Percentiles rank a stretch among this genome's conserved stretches.
These are phyloP conservation scores for Discoglossus pictus DNA, from an alignment of 2,797 vertebrate species.

Conservation along the genomic window DNA sequence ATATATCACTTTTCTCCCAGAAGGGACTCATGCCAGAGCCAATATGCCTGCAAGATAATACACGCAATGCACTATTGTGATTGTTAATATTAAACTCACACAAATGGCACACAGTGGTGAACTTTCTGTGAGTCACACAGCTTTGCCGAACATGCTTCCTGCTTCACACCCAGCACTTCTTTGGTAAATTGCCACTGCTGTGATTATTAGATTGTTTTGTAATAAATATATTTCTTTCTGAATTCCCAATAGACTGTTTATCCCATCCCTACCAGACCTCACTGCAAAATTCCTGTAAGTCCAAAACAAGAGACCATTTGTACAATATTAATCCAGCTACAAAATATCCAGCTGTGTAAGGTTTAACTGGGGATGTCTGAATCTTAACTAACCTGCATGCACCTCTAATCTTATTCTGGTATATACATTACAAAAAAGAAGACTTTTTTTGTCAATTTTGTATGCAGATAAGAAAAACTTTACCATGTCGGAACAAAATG, in stretches of 20 bases:
- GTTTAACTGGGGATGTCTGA: not conserved
- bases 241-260: slow-evolving; percentile 81
- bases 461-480: not conserved
- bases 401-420: not conserved
- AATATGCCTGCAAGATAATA: too few species aligned
- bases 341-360: not conserved
- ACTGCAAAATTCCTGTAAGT: slow-evolving; percentile 93
- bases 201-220: not conserved
- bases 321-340: not conserved
- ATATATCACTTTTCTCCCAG: too few species aligned
- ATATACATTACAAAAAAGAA: not conserved
- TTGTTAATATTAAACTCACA: too few species aligned
- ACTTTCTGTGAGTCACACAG: too few species aligned
- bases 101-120: too few species aligned
- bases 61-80: too few species aligned
- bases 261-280: slow-evolving; percentile 84
- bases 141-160: too few species aligned
- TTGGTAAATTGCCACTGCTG: too few species aligned
- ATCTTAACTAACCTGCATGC: slow-evolving; percentile 13
- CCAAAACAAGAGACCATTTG: not conserved
- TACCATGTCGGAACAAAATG: too few species aligned
- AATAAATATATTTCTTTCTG: slow-evolving; percentile 5
- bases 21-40: too few species aligned
- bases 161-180: too few species aligned
- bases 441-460: not conserved